Conservation (phyloP, 1,140 invertebrate genomes). For the Bombus sylvicola region DNA sequence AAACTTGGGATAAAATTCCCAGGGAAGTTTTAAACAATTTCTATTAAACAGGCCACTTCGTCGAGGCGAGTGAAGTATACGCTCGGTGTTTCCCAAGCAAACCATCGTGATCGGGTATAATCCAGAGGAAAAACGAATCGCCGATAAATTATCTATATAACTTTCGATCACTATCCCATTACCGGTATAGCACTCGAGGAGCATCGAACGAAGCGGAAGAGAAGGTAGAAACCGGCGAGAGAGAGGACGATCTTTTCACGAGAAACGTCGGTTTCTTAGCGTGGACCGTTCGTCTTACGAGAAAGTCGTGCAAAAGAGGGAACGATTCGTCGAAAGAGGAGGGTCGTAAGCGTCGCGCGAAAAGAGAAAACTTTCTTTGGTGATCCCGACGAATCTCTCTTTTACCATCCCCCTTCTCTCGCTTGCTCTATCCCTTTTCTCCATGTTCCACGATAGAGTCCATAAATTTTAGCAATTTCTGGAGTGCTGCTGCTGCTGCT, state of each 20-base stretch:
- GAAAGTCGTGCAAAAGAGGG: conserved; percentile 27
- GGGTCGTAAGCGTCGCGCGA: conserved; percentile 51
- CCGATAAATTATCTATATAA: conserved; percentile 36
- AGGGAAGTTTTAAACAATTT: conserved; percentile 6
- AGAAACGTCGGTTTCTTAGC: conserved; percentile 46
- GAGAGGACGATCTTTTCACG: conserved; percentile 35
- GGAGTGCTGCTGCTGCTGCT: conserved; percentile 53
- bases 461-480: conserved; percentile 72
- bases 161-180: conserved; percentile 41
- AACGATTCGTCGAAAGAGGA: conserved; percentile 51
- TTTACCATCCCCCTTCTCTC: conserved; percentile 10
- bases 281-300: conserved; percentile 56
- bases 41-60: background rate
- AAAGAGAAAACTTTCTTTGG: conserved; percentile 66
- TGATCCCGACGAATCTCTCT: conserved; percentile 50
- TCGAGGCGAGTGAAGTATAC: background rate
- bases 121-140: background rate
- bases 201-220: background rate
- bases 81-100: background rate
- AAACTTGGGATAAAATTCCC: background rate
- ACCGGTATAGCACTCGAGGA: conserved; percentile 5
- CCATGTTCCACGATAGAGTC: conserved; percentile 51
- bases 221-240: background rate
- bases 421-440: conserved; percentile 1
- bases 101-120: conserved; percentile 17